These are phyloP conservation scores for Rapana venosa DNA, from an alignment of 2,888 invertebrate species.

Conservation along the genomic window DNA sequence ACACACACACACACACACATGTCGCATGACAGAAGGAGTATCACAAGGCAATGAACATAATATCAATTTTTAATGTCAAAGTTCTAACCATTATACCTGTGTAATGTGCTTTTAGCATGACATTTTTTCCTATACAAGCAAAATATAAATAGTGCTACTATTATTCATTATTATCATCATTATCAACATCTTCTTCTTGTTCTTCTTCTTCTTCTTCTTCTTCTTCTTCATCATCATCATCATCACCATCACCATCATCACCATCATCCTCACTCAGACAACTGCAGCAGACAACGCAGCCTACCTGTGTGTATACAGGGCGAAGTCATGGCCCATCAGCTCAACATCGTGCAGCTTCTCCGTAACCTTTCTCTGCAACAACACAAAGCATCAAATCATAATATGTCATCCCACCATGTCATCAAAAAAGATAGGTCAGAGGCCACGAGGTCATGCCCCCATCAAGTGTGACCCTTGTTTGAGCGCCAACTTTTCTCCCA, in stretches of 20 bases:
- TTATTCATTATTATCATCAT: too few species aligned
- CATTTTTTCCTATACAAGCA: not conserved
- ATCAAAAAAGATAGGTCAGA: not conserved
- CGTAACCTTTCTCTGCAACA: not conserved
- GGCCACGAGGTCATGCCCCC: not conserved
- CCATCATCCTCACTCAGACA: too few species aligned
- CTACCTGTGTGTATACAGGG: conserved; percentile 38
- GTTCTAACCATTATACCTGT: not conserved
- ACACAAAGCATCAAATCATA: not conserved
- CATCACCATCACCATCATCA: too few species aligned
- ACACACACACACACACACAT: not conserved
- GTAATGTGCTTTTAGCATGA: too few species aligned
- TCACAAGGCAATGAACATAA: not conserved
- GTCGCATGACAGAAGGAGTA: not conserved
- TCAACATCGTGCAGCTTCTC: not conserved
- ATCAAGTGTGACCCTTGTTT: not conserved
- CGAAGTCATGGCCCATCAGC: conserved; percentile 11
- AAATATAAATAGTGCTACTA: not conserved
- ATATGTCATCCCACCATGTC: not conserved
- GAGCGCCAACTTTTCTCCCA: too few species aligned
- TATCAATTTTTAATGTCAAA: not conserved
- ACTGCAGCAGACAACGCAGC: not conserved
- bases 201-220: too few species aligned
- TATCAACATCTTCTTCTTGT: too few species aligned
- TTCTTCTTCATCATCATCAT: too few species aligned